These are phyloP conservation scores for Pogonomyrmex californicus DNA, from an alignment of 1,140 invertebrate genomes.

Conservation along the genomic window DNA sequence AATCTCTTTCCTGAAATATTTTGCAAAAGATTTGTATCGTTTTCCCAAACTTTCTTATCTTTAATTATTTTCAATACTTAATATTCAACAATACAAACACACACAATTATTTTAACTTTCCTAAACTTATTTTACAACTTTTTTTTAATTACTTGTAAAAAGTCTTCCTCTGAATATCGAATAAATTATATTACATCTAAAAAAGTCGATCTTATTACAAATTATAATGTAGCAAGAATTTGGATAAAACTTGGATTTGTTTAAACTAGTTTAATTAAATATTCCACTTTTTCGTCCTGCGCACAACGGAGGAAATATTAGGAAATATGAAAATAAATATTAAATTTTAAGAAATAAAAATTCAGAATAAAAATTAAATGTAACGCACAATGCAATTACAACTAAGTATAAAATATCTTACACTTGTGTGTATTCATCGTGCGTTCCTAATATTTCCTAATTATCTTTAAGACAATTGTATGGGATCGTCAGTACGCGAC, in stretches of 20 bases:
- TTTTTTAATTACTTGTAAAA: not conserved
- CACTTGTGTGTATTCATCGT: no score
- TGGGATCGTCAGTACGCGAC: not conserved
- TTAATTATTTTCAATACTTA: conserved; percentile 4
- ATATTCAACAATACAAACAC: not conserved
- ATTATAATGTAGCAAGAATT: not conserved
- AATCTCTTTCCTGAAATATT: conserved; percentile 39
- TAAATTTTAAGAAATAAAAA: no score
- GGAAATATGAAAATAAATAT: no score
- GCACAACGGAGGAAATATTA: no score
- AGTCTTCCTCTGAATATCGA: not conserved
- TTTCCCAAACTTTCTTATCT: not conserved
- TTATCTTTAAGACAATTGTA: not conserved
- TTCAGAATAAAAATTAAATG: no score
- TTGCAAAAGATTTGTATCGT: not conserved
- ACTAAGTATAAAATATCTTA: no score
- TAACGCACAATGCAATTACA: no score
- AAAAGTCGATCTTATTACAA: not conserved
- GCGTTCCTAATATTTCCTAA: not conserved
- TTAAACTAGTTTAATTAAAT: no score
- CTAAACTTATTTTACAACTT: not conserved
- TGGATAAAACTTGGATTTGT: not conserved
- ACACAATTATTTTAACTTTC: not conserved
- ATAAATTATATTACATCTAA: not conserved
- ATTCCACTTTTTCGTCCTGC: not conserved